Base-by-base conservation (phyloP, 2,797 vertebrate species). In the Sebastes taczanowskii region DNA sequence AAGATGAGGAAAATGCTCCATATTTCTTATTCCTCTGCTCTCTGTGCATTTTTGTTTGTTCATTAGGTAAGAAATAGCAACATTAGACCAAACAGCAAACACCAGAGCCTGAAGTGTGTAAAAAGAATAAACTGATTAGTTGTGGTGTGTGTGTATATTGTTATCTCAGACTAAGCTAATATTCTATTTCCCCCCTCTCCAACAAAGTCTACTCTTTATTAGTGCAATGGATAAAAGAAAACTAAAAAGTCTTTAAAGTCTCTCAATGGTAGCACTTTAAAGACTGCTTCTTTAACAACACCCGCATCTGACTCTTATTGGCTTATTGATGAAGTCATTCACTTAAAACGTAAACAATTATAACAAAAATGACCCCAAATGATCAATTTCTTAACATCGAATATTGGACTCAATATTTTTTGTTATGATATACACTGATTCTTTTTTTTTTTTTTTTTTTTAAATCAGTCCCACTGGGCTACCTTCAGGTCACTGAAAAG, bases 61-160 rank as follows among this genome's bases (percentile, higher is more conserved):
- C 10, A 64, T 42, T 68, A 34, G 58, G 52, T 60, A 65, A 61
- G 20, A 82, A 49, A 61, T 8, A 32, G n/a, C 2, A 7, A 67
- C 71, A 74, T 23, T 25, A 46, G 46, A 59, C 30, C 68, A 72
- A 73, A 77, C 29, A 35, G 22, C 25, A 69, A 71, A 38, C n/a
- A 30, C 5, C 34, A 68, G 11, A 30, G 14, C 20, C 25, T 32
- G 5, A 59, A 63, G 30, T 66, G 6, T 25, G 22, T 38, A 32
- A 46, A 20, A 42, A 38, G 3, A 71, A 61, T 29, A 58, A 22
- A 77, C 6, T 22, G 29, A 71, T 74, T 71, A 70, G 25, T 23
- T 73, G 10, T 7, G 18, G 13, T 68, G 65, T 74, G 32, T 56
- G 32, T 56, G 30, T 34, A 30, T 56, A 42, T 38, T 52, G 7